Evolutionary conservation across 2,888 invertebrate genomes (phyloP).

Genomic region (Spatulosminthurus flaviceps): DNA sequence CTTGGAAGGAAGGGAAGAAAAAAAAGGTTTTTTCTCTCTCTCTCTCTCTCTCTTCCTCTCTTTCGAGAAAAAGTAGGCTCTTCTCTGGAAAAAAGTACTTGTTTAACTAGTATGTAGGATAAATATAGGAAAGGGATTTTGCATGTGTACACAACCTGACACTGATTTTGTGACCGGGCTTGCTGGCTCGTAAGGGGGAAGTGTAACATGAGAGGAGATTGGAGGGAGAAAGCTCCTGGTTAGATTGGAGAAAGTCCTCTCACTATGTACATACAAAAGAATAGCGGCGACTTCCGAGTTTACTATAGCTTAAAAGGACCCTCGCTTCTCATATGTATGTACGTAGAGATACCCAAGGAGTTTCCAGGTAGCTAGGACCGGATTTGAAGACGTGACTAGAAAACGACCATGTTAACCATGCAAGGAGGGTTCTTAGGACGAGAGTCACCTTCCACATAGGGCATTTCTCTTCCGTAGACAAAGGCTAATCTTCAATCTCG

Average conservation of each 20-base stretch:
- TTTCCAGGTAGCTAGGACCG: conserved; percentile 8
- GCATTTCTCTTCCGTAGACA: conserved; percentile 36
- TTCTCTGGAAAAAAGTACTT: no score
- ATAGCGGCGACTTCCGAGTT: background rate
- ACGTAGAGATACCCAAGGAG: no score
- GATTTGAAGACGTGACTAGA: conserved; percentile 32
- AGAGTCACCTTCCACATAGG: conserved; percentile 28
- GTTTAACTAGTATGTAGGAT: no score
- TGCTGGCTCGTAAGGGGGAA: conserved; percentile 11
- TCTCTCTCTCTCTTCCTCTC: no score
- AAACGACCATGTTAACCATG: conserved; percentile 3
- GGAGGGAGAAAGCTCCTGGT: background rate
- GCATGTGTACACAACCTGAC: background rate
- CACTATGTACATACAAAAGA: background rate
- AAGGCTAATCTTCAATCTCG: conserved; percentile 41
- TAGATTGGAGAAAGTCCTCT: no score
- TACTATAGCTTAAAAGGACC: background rate
- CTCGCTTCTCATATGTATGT: background rate
- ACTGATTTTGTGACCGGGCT: background rate
- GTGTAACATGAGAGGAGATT: background rate
- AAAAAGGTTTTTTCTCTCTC: no score
- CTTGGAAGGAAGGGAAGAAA: no score
- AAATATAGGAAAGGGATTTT: no score
- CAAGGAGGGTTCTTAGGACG: background rate
- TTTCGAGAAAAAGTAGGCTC: no score